Conservation (phyloP, 2,797 vertebrate species). For the Neopelma chrysocephalum region DNA sequence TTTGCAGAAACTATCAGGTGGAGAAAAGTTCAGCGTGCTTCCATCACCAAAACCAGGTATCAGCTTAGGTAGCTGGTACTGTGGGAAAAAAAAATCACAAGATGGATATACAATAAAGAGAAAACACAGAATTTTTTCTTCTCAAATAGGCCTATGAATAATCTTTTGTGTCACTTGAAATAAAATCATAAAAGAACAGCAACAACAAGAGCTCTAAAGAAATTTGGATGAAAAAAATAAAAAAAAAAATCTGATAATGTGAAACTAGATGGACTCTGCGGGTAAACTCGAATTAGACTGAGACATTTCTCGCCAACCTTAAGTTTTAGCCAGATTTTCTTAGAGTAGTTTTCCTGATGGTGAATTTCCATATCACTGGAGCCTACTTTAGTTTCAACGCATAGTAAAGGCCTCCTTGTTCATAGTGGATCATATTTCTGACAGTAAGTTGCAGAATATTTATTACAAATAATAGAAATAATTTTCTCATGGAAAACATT, state of each 20-base stretch:
- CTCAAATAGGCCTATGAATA: neutral
- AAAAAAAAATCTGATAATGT: neutral
- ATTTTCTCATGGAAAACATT: neutral
- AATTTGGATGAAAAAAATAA: neutral
- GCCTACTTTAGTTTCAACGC: constrained; percentile 31
- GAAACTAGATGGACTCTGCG: neutral
- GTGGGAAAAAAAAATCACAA: neutral
- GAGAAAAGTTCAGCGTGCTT: neutral
- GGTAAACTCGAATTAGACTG: neutral
- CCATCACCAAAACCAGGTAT: neutral
- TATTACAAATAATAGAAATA: constrained; percentile 32
- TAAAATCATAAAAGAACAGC: neutral
- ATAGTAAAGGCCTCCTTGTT: constrained; percentile 21
- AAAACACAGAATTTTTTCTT: neutral
- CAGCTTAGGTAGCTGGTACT: neutral
- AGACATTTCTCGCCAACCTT: neutral
- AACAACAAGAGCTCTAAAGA: neutral
- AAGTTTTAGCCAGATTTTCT: neutral
- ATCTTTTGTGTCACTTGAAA: neutral
- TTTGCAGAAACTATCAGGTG: neutral
- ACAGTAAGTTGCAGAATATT: neutral
- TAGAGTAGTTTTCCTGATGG: constrained; percentile 33
- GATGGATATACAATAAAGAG: neutral
- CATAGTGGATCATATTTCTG: constrained; percentile 30
- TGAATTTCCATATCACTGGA: constrained; percentile 54